Percentiles rank a stretch among this genome's conserved stretches.
phyloP scores from a whole-genome alignment of 2,888 invertebrate genomes.

The Andrena haemorrhoa region DNA sequence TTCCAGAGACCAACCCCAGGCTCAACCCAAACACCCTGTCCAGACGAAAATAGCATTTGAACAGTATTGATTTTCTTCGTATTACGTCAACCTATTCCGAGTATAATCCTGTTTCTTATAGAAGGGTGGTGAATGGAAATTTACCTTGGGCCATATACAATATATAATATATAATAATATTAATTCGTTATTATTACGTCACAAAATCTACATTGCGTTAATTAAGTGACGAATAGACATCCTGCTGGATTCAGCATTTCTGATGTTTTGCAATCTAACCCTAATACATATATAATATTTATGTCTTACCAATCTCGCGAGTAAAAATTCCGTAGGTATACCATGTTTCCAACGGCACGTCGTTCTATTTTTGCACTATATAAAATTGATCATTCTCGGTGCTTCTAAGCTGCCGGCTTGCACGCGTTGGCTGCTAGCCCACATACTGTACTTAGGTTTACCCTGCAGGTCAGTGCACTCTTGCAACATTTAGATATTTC shows the following conservation, averaged over 20 bases:
- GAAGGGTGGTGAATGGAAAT: background rate
- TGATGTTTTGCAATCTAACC: no score
- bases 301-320: background rate
- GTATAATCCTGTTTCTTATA: background rate
- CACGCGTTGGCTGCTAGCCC: slow-evolving; percentile 34
- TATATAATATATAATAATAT: no score
- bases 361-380: slow-evolving; percentile 78
- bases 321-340: background rate
- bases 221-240: no score
- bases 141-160: background rate
- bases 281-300: no score
- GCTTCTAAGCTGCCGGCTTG: slow-evolving; percentile 35
- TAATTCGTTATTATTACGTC: no score
- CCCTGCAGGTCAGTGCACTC: slow-evolving; percentile 20
- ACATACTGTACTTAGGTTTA: slow-evolving; percentile 17
- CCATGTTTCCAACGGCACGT: background rate
- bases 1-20: no score
- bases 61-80: background rate
- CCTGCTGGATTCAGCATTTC: no score
- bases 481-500: slow-evolving; percentile 21
- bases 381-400: slow-evolving; percentile 43
- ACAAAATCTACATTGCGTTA: no score
- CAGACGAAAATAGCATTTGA: background rate
- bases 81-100: background rate
- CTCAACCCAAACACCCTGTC: no score